A percentile compares a stretch with the other conserved stretches of the same genome.
Evolutionary conservation across 2,797 vertebrate species (phyloP).

Genomic region (Tympanoctomys barrerae): DNA sequence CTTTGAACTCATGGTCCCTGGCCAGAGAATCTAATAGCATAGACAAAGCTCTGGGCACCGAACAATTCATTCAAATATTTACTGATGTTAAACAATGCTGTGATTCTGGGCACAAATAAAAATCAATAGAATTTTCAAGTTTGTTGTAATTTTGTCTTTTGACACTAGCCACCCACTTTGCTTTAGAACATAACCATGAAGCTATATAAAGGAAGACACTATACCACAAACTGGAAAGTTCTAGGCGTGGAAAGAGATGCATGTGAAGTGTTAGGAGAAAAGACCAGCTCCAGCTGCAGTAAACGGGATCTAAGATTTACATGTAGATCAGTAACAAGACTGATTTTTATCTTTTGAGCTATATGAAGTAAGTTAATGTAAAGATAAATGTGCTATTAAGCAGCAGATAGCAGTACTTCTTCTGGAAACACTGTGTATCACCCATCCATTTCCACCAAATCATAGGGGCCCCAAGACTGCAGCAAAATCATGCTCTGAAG

Average conservation of each 20-base stretch:
- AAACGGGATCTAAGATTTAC: background rate
- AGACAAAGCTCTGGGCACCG: background rate
- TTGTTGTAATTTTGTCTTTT: background rate
- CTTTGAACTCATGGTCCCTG: background rate
- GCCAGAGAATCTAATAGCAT: background rate
- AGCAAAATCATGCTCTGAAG: background rate
- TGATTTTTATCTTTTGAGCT: background rate
- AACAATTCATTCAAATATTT: background rate
- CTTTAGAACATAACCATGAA: background rate
- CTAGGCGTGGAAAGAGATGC: no score
- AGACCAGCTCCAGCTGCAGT: background rate
- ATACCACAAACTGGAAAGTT: background rate
- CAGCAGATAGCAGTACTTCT: background rate
- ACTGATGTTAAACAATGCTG: background rate
- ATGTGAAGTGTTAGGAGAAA: accelerated
- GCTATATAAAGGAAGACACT: background rate
- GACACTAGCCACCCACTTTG: background rate
- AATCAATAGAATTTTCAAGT: background rate
- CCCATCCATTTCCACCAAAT: background rate
- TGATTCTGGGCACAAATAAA: background rate
- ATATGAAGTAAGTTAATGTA: background rate
- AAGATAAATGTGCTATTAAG: background rate
- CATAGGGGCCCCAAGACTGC: background rate
- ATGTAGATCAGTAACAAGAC: background rate
- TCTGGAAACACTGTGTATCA: background rate